Evolutionary conservation across 2,888 invertebrate species (phyloP).

Genomic region (Gymnosoma rotundatum): DNA sequence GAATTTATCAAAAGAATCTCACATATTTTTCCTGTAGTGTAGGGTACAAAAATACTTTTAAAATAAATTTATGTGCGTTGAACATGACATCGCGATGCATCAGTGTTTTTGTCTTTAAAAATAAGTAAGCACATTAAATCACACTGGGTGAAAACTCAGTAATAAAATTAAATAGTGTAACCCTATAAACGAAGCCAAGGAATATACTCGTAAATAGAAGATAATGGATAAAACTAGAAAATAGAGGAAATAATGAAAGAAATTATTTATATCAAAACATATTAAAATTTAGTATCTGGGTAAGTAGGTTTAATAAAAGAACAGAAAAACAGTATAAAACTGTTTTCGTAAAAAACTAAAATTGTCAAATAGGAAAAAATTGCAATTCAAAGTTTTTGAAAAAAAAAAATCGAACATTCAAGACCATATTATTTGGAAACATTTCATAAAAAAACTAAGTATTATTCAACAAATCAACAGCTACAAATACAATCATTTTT

Average conservation of each 20-base stretch:
- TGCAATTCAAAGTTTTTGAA: too few species aligned
- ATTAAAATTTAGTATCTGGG: constrained; percentile 55
- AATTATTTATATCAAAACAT: constrained; percentile 58
- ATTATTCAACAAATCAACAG: not conserved
- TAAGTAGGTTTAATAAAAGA: constrained; percentile 55
- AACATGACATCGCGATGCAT: not conserved
- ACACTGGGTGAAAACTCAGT: constrained; percentile 39
- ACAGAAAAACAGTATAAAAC: not conserved
- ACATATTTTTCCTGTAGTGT: too few species aligned
- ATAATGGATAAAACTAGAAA: constrained; percentile 47
- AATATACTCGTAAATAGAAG: constrained; percentile 54
- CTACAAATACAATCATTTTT: not conserved
- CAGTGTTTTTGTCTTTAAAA: constrained; percentile 21
- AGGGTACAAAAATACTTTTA: too few species aligned
- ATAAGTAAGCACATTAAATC: constrained; percentile 8
- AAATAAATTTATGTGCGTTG: too few species aligned
- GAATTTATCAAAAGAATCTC: too few species aligned
- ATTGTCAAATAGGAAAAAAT: not conserved
- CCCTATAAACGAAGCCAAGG: constrained; percentile 51
- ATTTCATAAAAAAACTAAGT: too few species aligned
- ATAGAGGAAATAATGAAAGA: constrained; percentile 44
- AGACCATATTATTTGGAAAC: not conserved
- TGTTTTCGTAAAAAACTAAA: not conserved
- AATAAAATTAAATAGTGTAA: constrained; percentile 66
- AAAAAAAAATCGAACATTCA: not conserved